A percentile compares a stretch with the other conserved stretches of the same genome.
phyloP scores from a whole-genome alignment of 1,140 invertebrate species.

The Drosophila arizonae region DNA sequence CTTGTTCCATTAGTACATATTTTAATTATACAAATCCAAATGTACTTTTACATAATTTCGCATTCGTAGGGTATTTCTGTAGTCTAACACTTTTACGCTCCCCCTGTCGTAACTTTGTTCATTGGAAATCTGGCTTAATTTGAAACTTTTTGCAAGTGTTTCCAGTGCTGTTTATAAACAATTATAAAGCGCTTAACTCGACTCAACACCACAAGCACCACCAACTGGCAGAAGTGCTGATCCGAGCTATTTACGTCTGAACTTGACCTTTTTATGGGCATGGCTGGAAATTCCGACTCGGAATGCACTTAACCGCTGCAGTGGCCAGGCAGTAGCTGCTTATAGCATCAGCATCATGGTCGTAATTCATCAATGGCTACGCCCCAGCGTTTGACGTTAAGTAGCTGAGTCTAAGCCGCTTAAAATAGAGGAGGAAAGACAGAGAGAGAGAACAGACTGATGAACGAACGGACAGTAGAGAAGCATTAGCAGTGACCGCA shows the following conservation, averaged over 20 bases:
- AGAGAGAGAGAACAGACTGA: not conserved
- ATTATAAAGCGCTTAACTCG: conserved; percentile 38
- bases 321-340: conserved; percentile 9
- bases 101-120: not conserved
- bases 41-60: too few species aligned
- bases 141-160: conserved; percentile 21
- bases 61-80: not conserved
- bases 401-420: conserved; percentile 48
- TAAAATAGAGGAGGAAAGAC: conserved; percentile 4
- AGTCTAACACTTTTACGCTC: not conserved
- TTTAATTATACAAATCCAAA: too few species aligned
- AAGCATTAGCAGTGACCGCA: conserved; percentile 15
- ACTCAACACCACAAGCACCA: not conserved
- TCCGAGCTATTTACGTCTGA: conserved; percentile 25
- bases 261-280: conserved; percentile 45
- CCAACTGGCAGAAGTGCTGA: conserved; percentile 30
- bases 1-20: too few species aligned
- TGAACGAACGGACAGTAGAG: not conserved
- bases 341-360: conserved; percentile 15
- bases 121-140: not conserved
- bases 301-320: conserved; percentile 40
- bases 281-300: not conserved
- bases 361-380: conserved; percentile 33
- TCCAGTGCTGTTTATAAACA: conserved; percentile 35
- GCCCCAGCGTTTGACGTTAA: conserved; percentile 33